These are phyloP conservation scores for Oscheius onirici DNA, from an alignment of 2,888 invertebrate genomes.

Conservation along the genomic window DNA sequence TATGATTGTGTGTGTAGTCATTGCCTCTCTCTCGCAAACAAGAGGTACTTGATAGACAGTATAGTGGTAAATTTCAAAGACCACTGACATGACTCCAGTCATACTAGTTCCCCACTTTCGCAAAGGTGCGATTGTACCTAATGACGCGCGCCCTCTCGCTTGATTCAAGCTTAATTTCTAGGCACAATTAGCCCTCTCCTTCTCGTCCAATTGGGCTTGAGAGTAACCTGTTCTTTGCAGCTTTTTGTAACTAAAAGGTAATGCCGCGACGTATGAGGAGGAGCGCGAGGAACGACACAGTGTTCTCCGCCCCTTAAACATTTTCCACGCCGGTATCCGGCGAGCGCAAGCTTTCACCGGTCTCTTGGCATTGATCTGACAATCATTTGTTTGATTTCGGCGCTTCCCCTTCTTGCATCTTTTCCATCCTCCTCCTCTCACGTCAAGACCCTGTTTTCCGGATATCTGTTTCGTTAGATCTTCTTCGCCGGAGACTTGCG, in stretches of 20 bases:
- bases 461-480: conserved; percentile 11
- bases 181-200: conserved; percentile 10
- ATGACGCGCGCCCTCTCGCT: conserved; percentile 24
- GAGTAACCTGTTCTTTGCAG: conserved; percentile 11
- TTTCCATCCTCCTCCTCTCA: conserved; percentile 3
- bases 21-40: too few species aligned
- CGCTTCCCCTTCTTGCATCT: conserved; percentile 14
- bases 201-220: neutral
- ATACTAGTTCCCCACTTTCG: conserved; percentile 9
- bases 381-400: conserved; percentile 33
- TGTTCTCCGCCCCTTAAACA: conserved; percentile 10
- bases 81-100: conserved; percentile 18
- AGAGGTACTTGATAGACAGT: too few species aligned
- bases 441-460: conserved; percentile 21
- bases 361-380: conserved; percentile 28
- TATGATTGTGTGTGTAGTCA: too few species aligned
- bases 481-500: neutral
- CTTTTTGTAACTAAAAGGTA: conserved; percentile 25
- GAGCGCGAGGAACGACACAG: neutral
- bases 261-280: neutral
- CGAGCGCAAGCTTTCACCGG: conserved; percentile 18
- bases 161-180: conserved; percentile 20
- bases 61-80: neutral
- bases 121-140: conserved; percentile 24
- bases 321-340: conserved; percentile 22